phyloP scores from a whole-genome alignment of 1,140 invertebrate species.

The Drosophila subobscura region DNA sequence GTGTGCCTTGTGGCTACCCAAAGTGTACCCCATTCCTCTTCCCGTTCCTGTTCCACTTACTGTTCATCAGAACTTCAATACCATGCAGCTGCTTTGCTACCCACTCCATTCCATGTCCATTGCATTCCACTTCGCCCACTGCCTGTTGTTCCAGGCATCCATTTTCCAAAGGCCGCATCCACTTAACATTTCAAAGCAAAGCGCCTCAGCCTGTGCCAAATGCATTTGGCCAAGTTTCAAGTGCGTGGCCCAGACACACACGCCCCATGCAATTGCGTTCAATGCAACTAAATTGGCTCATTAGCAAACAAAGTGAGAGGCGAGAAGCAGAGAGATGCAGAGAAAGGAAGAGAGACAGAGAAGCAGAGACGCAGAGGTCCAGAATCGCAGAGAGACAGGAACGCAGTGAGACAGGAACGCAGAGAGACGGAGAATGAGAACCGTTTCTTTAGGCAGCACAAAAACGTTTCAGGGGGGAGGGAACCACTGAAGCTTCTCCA shows the following conservation, averaged over 20 bases:
- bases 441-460: slow-evolving; percentile 37
- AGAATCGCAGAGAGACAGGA: too few relatives aligned
- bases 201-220: slow-evolving; percentile 29
- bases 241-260: slow-evolving; percentile 47
- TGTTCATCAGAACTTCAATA: too few relatives aligned
- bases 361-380: too few relatives aligned
- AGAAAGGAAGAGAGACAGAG: background rate
- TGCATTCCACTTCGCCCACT: background rate
- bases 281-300: slow-evolving; percentile 80
- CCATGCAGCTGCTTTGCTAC: too few relatives aligned
- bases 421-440: slow-evolving; percentile 10
- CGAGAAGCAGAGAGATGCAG: background rate
- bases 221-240: slow-evolving; percentile 58
- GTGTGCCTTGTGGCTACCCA: too few relatives aligned
- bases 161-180: slow-evolving; percentile 15
- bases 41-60: too few relatives aligned
- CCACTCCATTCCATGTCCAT: background rate
- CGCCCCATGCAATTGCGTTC: slow-evolving; percentile 58
- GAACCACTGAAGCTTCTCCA: slow-evolving; percentile 8
- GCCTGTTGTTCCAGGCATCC: background rate
- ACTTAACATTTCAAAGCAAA: slow-evolving; percentile 58
- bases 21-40: too few relatives aligned
- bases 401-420: too few relatives aligned
- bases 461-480: slow-evolving; percentile 23
- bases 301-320: slow-evolving; percentile 65